These are phyloP conservation scores for Anagyrus pseudococci DNA, from an alignment of 2,888 invertebrate species.

Conservation along the genomic window DNA sequence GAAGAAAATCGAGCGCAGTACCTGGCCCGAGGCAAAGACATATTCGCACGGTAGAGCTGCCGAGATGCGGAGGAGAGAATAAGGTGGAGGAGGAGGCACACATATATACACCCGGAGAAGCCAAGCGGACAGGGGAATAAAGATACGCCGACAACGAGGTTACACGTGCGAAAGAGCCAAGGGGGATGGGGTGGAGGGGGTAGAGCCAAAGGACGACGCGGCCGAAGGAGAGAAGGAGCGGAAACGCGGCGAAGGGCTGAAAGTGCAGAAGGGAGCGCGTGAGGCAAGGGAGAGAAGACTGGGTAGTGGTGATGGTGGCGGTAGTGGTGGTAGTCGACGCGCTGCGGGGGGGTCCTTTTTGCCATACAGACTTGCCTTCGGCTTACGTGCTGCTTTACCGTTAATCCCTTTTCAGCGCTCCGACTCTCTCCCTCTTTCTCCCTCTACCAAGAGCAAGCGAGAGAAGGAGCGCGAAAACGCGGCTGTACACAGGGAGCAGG, in stretches of 20 bases:
- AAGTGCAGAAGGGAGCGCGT: constrained; percentile 24
- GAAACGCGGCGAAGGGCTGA: constrained; percentile 13
- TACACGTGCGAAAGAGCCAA: constrained; percentile 33
- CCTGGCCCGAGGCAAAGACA: neutral
- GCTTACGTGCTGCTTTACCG: constrained; percentile 31
- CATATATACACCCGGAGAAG: too few species aligned
- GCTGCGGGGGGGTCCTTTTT: constrained; percentile 35
- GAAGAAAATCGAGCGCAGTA: neutral
- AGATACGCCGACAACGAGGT: constrained; percentile 6
- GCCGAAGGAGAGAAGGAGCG: constrained; percentile 14
- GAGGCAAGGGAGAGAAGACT: constrained; percentile 10
- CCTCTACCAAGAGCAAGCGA: too few species aligned
- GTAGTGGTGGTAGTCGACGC: too few species aligned
- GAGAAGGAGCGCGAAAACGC: too few species aligned
- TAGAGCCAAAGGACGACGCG: constrained; percentile 25
- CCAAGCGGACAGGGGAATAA: constrained; percentile 6
- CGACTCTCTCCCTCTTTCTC: too few species aligned
- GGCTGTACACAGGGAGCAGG: too few species aligned
- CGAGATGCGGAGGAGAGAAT: neutral
- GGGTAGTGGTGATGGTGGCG: constrained; percentile 8
- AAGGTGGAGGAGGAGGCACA: constrained; percentile 5
- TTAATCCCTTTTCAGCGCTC: too few species aligned
- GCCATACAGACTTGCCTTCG: too few species aligned
- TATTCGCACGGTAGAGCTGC: neutral
- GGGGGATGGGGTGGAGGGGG: constrained; percentile 43